These are phyloP conservation scores for Pseudopipra pipra DNA, from an alignment of 2,113 vertebrate genomes.

Conservation along the genomic window DNA sequence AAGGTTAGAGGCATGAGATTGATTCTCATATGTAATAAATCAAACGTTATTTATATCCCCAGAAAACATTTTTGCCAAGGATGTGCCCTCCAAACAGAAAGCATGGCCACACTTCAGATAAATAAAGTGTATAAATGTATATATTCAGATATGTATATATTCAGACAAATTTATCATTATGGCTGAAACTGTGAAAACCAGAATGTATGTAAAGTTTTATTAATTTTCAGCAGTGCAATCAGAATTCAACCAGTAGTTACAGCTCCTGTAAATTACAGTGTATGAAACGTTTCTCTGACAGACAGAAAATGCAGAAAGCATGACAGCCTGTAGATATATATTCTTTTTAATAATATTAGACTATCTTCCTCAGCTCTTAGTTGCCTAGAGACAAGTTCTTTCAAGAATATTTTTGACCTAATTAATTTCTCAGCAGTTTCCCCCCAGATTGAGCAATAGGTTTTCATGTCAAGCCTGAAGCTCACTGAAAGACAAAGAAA, in stretches of 20 bases:
- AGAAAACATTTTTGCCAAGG: neutral
- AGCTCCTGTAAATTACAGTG: neutral
- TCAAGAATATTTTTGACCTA: constrained; percentile 50
- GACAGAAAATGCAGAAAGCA: neutral
- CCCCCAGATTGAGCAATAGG: neutral
- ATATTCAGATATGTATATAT: too few species aligned
- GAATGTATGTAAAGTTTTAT: neutral
- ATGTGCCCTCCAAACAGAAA: neutral
- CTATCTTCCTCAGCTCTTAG: constrained; percentile 26
- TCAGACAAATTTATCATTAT: neutral
- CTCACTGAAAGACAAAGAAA: constrained; percentile 7
- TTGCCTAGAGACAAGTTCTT: constrained; percentile 56
- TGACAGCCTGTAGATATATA: neutral
- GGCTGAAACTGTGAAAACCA: neutral
- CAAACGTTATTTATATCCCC: neutral
- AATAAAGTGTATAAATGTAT: too few species aligned
- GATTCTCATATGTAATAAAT: neutral
- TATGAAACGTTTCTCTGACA: neutral
- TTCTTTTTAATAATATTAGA: constrained; percentile 22
- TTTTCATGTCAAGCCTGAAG: constrained; percentile 15
- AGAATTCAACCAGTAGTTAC: neutral
- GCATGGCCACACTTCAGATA: neutral
- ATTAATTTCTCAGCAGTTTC: constrained; percentile 45
- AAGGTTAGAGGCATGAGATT: neutral
- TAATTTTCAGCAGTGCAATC: neutral